Conservation (phyloP, 2,113 vertebrate genomes). For the Anolis carolinensis region DNA sequence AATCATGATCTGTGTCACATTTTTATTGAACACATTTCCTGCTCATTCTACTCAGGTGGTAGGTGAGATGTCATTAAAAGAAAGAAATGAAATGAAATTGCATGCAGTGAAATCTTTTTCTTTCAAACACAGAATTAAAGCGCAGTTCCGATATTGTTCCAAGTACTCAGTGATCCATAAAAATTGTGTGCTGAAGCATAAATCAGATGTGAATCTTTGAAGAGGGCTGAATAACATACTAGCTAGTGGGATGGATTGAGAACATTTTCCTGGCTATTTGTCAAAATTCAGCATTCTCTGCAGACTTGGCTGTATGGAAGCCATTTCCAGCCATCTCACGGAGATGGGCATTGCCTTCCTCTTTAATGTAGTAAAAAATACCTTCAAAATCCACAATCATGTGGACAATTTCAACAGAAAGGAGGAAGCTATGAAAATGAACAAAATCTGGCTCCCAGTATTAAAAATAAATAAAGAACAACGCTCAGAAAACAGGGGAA, state of each 20-base stretch:
- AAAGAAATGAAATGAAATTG: neutral
- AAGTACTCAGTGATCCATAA: neutral
- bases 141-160: neutral
- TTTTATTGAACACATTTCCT: neutral
- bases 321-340: conserved; percentile 27
- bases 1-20: neutral
- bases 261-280: conserved; percentile 22
- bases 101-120: neutral
- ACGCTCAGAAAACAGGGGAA: too few relatives aligned
- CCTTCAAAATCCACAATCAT: too few relatives aligned
- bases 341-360: neutral
- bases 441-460: too few relatives aligned
- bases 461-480: too few relatives aligned
- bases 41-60: neutral
- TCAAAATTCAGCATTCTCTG: conserved; percentile 8
- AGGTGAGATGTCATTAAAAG: neutral
- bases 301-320: conserved; percentile 40
- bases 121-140: neutral
- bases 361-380: neutral
- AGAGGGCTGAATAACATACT: too few relatives aligned
- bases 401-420: too few relatives aligned
- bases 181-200: neutral
- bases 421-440: too few relatives aligned
- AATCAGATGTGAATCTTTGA: neutral
- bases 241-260: neutral